phyloP scores from a whole-genome alignment of 1,140 invertebrate species.

The Cecropterus lyciades region DNA sequence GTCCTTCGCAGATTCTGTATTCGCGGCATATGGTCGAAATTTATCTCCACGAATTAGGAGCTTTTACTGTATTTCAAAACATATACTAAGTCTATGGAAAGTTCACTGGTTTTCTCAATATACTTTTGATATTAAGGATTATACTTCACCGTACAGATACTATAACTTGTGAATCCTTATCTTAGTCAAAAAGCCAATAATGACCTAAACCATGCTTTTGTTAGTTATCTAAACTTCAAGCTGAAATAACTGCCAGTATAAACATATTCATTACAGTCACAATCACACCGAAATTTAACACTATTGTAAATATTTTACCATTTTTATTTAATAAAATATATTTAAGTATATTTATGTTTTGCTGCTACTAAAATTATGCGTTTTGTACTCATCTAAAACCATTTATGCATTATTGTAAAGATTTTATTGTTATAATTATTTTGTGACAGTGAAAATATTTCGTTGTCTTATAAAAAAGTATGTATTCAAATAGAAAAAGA shows the following conservation, averaged over 20 bases:
- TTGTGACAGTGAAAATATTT: not conserved
- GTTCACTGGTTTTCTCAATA: not conserved
- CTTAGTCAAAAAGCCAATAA: not conserved
- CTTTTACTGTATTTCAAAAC: not conserved
- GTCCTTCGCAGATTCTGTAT: too few species aligned
- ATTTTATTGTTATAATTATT: not conserved
- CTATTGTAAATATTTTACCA: conserved; percentile 4
- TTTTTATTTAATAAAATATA: not conserved
- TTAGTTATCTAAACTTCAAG: not conserved
- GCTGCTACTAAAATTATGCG: conserved; percentile 21
- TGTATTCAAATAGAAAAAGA: too few species aligned
- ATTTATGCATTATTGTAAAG: not conserved
- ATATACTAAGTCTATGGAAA: conserved; percentile 2
- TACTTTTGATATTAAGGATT: not conserved
- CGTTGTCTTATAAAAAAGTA: too few species aligned
- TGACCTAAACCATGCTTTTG: not conserved
- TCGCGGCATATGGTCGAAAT: too few species aligned
- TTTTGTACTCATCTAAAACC: conserved; percentile 23
- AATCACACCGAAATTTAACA: not conserved
- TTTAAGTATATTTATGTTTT: conserved; percentile 1
- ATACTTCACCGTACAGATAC: not conserved
- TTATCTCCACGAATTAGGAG: too few species aligned
- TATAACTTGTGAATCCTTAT: not conserved
- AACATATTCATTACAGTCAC: not conserved
- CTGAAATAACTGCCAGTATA: not conserved